Evolutionary conservation across 1,140 invertebrate genomes (phyloP).

Genomic region (Drosophila mayri): DNA sequence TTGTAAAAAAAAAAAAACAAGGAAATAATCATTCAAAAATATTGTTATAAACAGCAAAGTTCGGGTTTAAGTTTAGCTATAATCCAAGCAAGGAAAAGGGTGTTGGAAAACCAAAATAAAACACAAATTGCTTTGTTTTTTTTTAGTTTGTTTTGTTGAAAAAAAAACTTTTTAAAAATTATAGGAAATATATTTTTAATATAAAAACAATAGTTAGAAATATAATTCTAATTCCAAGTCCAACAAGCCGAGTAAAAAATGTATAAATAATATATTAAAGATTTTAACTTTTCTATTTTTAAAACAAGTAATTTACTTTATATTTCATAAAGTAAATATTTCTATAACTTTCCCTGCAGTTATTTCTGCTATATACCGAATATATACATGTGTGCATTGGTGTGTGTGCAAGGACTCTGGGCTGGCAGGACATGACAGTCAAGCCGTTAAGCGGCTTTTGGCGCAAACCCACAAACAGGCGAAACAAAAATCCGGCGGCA

Average conservation of each 20-base stretch:
- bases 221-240: background rate
- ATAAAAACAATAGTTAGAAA: background rate
- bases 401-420: slow-evolving; percentile 16
- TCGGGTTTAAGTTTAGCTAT: background rate
- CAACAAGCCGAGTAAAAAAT: too few relatives aligned
- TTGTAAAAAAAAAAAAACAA: too few relatives aligned
- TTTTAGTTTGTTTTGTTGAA: background rate
- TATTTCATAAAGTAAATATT: background rate
- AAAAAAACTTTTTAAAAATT: background rate
- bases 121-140: background rate
- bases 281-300: background rate
- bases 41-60: background rate
- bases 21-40: background rate
- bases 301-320: background rate
- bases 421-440: slow-evolving; percentile 53
- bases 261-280: background rate
- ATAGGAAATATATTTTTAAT: background rate
- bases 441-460: slow-evolving; percentile 73
- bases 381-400: slow-evolving; percentile 5
- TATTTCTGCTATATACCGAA: background rate
- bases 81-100: background rate
- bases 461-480: slow-evolving; percentile 32
- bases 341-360: background rate
- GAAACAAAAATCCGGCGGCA: slow-evolving; percentile 22
- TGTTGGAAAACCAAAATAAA: background rate